These are phyloP conservation scores for Syrrhaptes paradoxus DNA, from an alignment of 2,113 vertebrate genomes.

Conservation along the genomic window DNA sequence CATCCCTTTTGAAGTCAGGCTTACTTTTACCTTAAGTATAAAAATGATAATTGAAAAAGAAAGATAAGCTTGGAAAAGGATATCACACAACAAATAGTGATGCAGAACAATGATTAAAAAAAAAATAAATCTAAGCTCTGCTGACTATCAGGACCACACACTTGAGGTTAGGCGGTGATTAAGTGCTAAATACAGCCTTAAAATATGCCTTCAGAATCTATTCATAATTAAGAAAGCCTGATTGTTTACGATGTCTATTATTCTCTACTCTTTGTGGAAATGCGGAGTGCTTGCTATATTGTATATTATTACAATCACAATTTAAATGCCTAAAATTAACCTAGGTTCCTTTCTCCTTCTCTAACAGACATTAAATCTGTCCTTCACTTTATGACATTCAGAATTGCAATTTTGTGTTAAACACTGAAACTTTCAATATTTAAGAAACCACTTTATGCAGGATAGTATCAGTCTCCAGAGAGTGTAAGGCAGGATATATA, in stretches of 20 bases:
- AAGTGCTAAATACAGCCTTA: constrained; percentile 16
- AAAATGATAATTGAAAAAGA: not conserved
- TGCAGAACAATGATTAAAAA: not conserved
- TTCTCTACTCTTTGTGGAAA: not conserved
- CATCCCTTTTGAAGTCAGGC: not conserved
- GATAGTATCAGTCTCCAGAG: not conserved
- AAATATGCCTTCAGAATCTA: not conserved
- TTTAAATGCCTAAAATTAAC: not conserved
- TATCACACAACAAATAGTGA: not conserved
- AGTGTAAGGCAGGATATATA: not conserved
- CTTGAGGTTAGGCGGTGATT: not conserved
- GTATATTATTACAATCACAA: constrained; percentile 5
- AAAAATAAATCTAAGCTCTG: not conserved
- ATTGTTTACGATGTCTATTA: not conserved
- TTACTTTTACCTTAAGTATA: not conserved
- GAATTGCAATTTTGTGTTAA: not conserved
- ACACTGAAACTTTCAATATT: not conserved
- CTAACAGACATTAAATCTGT: not conserved
- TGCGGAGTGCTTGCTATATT: not conserved
- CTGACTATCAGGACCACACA: not conserved
- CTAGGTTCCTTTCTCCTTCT: not conserved
- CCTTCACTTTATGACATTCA: not conserved
- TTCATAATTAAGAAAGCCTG: not conserved
- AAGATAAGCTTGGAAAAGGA: not conserved
- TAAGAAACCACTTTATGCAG: not conserved